Percentiles rank a stretch among this genome's conserved stretches.
Evolutionary conservation across 2,113 vertebrate species (phyloP).

Genomic region (Lampris megalopsis): DNA sequence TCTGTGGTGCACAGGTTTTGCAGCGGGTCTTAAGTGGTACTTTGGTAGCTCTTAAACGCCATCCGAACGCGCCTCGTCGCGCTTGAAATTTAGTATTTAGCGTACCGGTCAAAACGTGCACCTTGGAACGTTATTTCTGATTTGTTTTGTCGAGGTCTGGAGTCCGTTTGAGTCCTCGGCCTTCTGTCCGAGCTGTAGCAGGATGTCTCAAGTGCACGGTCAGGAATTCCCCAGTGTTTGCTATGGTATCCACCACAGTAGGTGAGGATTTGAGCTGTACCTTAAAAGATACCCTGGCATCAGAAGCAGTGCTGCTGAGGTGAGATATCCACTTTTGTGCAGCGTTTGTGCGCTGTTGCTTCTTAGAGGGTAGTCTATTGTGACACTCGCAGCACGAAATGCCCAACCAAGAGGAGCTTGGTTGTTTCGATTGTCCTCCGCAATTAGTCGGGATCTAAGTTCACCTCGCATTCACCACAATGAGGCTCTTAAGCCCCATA

Average conservation of each 20-base stretch:
- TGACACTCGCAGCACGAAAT: neutral
- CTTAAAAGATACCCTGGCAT: too few species aligned
- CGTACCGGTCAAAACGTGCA: neutral
- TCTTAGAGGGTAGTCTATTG: neutral
- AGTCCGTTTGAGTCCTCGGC: too few species aligned
- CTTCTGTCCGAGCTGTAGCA: too few species aligned
- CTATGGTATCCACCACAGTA: too few species aligned
- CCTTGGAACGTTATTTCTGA: too few species aligned
- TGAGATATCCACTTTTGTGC: neutral
- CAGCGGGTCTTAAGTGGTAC: neutral
- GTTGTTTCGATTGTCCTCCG: conserved; percentile 17
- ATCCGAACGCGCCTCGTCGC: neutral
- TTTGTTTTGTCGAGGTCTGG: too few species aligned
- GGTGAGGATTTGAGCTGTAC: too few species aligned
- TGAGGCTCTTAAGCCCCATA: conserved; percentile 31
- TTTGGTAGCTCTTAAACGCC: neutral
- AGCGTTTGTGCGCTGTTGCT: neutral
- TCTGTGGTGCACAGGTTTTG: neutral
- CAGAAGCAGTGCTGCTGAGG: too few species aligned
- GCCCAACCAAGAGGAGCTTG: conserved; percentile 25
- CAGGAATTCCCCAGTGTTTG: too few species aligned
- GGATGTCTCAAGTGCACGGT: too few species aligned
- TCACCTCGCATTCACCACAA: conserved; percentile 19
- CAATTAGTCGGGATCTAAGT: conserved; percentile 26
- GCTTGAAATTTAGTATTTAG: neutral